Percentiles rank a stretch among this genome's conserved stretches.
phyloP scores from a whole-genome alignment of 2,797 vertebrate genomes.

The Pseudochromis fuscus region DNA sequence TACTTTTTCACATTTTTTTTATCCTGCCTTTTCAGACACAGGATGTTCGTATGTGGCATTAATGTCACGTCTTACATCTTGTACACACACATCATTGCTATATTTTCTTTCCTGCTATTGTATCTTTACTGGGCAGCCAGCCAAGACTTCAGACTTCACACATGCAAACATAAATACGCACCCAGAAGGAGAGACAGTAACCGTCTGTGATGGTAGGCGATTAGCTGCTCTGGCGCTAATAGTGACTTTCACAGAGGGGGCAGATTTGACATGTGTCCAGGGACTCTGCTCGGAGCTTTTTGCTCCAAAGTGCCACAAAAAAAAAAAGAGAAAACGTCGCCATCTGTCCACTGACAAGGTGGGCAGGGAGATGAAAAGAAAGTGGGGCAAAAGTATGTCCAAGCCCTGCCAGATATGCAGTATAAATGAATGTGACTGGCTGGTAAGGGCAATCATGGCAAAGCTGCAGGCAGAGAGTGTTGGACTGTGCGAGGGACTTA shows the following conservation, averaged over 20 bases:
- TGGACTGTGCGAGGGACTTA: conserved; percentile 14
- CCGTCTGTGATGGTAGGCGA: conserved; percentile 59
- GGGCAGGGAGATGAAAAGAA: conserved; percentile 60
- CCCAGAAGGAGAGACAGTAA: conserved; percentile 44
- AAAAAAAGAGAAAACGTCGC: conserved; percentile 57
- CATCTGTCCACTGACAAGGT: conserved; percentile 80
- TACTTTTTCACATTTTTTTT: background rate
- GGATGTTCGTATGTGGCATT: background rate
- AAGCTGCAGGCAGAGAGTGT: conserved; percentile 22
- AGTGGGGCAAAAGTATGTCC: conserved; percentile 51
- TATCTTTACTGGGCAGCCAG: conserved; percentile 15
- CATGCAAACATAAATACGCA: conserved; percentile 19
- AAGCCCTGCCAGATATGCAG: conserved; percentile 42
- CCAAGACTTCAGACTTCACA: conserved; percentile 33
- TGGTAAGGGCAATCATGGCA: conserved; percentile 44
- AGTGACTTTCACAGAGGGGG: conserved; percentile 70
- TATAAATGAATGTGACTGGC: conserved; percentile 30
- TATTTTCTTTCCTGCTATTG: background rate
- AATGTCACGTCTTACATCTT: background rate
- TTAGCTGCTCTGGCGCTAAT: conserved; percentile 73
- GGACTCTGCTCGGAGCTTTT: conserved; percentile 59
- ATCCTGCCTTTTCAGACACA: background rate
- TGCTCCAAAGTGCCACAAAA: conserved; percentile 58
- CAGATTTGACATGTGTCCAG: conserved; percentile 77
- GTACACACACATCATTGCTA: background rate